A percentile compares a stretch with the other conserved stretches of the same genome.
phyloP scores from a whole-genome alignment of 2,888 invertebrate species.

The Eugnorisma glareosa region DNA sequence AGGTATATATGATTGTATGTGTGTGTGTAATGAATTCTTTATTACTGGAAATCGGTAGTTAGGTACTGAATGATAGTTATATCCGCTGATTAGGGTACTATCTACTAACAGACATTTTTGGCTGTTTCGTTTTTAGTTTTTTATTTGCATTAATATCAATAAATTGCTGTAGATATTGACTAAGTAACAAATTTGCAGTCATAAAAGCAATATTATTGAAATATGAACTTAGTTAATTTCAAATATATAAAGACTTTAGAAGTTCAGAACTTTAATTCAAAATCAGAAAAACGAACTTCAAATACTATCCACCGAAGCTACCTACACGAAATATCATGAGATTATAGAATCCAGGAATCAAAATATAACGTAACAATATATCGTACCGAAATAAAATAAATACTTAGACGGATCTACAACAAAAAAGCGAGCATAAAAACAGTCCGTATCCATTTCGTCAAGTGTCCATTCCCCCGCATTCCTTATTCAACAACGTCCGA shows the following conservation, averaged over 20 bases:
- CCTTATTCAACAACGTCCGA: slow-evolving; percentile 88
- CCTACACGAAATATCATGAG: neutral
- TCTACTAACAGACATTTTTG: neutral
- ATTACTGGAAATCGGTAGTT: neutral
- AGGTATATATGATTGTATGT: neutral
- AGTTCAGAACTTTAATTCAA: neutral
- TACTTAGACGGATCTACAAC: slow-evolving; percentile 55
- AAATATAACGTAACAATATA: slow-evolving; percentile 5
- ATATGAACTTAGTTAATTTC: neutral
- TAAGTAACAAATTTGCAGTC: neutral
- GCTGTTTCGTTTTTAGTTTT: neutral
- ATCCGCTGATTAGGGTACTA: neutral
- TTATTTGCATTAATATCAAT: neutral
- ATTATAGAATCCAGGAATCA: neutral
- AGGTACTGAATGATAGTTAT: no score
- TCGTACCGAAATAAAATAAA: slow-evolving; percentile 47
- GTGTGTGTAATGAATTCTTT: slow-evolving; percentile 20
- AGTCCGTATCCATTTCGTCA: slow-evolving; percentile 69
- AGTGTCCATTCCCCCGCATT: slow-evolving; percentile 80
- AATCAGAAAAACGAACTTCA: neutral
- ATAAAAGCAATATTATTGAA: neutral
- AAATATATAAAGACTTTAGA: neutral
- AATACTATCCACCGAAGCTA: neutral
- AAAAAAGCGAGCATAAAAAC: slow-evolving; percentile 63
- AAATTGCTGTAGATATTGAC: neutral